Evolutionary conservation across 1,140 invertebrate genomes (phyloP).

Genomic region (Bicyclus anynana): DNA sequence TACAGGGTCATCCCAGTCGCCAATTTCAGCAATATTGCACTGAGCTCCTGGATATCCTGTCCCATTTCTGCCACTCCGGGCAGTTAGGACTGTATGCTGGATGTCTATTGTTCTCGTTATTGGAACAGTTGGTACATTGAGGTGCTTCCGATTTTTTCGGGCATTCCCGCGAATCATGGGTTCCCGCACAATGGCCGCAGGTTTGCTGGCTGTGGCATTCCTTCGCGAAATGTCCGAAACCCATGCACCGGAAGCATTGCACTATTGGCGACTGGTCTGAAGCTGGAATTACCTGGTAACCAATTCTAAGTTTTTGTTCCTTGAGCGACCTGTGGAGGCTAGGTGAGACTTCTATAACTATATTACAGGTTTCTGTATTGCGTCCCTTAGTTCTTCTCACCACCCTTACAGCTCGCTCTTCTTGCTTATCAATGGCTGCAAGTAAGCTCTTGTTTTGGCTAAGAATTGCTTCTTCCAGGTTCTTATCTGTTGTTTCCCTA

Average conservation of each 20-base stretch:
- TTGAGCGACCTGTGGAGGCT: neutral
- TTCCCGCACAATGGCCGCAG: constrained; percentile 1
- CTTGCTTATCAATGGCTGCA: no score
- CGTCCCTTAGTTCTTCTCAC: neutral
- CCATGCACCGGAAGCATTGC: constrained; percentile 13
- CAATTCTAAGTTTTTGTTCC: neutral
- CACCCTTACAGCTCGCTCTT: neutral
- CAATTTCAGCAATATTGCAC: constrained; percentile 4
- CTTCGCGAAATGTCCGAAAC: constrained; percentile 1
- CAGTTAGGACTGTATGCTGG: neutral
- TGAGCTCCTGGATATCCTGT: neutral
- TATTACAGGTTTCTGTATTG: neutral
- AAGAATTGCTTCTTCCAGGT: neutral
- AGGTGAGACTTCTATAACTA: neutral
- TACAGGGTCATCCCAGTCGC: no score
- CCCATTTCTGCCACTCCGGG: constrained; percentile 6
- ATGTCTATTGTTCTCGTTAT: neutral
- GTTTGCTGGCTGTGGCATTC: neutral
- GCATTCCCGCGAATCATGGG: neutral
- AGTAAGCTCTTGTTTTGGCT: neutral
- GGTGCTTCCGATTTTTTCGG: neutral
- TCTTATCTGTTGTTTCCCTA: neutral
- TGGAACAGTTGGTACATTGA: neutral
- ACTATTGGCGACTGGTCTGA: constrained; percentile 16
- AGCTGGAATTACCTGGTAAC: neutral